A percentile compares a stretch with the other conserved stretches of the same genome.
Conservation (phyloP, 2,113 vertebrate species). For the Erythrocercus mccallii region DNA sequence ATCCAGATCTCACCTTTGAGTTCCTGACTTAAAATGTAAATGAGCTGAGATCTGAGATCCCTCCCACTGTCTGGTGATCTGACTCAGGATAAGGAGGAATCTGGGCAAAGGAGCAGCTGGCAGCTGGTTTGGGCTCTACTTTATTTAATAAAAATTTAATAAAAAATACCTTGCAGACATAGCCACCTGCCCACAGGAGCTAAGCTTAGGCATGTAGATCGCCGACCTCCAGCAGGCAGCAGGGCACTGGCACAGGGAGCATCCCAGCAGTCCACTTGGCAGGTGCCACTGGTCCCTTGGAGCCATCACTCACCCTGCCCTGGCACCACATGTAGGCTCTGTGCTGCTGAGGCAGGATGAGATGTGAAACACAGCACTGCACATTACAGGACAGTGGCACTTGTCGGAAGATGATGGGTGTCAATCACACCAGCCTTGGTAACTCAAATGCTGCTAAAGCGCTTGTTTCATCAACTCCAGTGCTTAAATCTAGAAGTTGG, state of each 20-base stretch:
- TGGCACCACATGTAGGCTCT: fast-evolving
- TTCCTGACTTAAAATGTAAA: not conserved
- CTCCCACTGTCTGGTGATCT: not conserved
- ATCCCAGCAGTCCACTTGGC: fast-evolving
- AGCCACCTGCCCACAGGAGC: not conserved
- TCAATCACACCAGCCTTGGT: not conserved
- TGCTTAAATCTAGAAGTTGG: not conserved
- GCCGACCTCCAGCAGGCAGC: not conserved
- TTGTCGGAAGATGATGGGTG: not conserved
- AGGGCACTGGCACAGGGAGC: fast-evolving
- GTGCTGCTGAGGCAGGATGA: not conserved
- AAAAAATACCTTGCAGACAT: not conserved
- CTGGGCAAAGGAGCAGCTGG: not conserved
- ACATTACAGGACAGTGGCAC: fast-evolving
- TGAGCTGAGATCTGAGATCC: not conserved
- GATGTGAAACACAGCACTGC: not conserved
- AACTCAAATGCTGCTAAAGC: not conserved
- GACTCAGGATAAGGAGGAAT: not conserved
- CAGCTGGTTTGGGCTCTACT: not conserved
- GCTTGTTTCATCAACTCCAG: not conserved
- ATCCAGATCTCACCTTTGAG: not conserved
- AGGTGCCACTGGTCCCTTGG: not conserved
- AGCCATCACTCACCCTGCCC: not conserved
- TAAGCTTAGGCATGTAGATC: not conserved
- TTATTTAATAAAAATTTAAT: not conserved